Base-by-base conservation (phyloP, 1,140 invertebrate genomes). In the Proales similis region DNA sequence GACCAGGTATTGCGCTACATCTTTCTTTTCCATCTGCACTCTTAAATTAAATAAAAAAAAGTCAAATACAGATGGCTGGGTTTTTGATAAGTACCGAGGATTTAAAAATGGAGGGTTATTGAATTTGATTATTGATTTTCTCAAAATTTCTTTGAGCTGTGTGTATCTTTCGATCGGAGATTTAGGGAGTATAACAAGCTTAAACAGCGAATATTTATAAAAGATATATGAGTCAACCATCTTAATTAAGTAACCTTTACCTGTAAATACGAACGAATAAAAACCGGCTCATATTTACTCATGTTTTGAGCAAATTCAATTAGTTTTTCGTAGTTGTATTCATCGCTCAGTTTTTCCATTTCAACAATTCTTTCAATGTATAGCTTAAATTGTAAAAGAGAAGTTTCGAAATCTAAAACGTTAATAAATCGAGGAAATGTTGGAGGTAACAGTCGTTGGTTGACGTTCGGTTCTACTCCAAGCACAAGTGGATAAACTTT, bases 371-470 rank as follows among this genome's bases (percentile, higher is more conserved):
- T n/a, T n/a, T n/a, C n/a, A n/a, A n/a, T n/a, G n/a, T n/a, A n/a
- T n/a, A n/a, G n/a, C n/a, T n/a, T n/a, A n/a, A n/a, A n/a, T n/a
- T n/a, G n/a, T n/a, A n/a, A n/a, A n/a, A n/a, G n/a, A n/a, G n/a
- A n/a, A n/a, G n/a, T n/a, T n/a, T n/a, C n/a, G n/a, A n/a, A n/a
- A n/a, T n/a, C n/a, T 66, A 88, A 88, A 67, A 96, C 92, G 75
- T 88, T 86, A 1, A 90, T 91, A 74, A 93, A 95, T 1, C 92
- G 81, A 7, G 93, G 93, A 80, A 97, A 97, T n/a, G 92, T 94
- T 1, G 92, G 91, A 33, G 92, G 92, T 26, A 95, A 77, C 27
- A 94, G 79, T 65, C 91, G 82, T 76, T 94, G 90, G 77, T 95
- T 95, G 30, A 93, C 85, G 71, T 91, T 82, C 19, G 91, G 89